Base-by-base conservation (phyloP, 2,113 vertebrate genomes). In the Anser brachyrhynchus region DNA sequence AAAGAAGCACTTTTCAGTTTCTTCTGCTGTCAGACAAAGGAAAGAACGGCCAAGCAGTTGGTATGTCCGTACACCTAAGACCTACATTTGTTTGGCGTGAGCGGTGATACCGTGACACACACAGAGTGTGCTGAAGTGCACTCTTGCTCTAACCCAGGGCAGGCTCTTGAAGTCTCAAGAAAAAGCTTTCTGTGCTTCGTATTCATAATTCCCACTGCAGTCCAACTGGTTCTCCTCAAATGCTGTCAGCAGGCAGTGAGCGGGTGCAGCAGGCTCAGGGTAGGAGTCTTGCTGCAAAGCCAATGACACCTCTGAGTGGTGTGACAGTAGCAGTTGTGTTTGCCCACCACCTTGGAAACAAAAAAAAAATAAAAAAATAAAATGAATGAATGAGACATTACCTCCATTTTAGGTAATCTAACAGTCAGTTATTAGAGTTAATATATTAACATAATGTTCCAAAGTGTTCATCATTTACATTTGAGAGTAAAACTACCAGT, bases 301-400 rank as follows among this genome's bases (percentile, higher is more conserved):
- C 29, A 37, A 2, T 54, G 51, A 49, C 29, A 70, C 2, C 4
- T 5, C 31, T 0, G 1, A 69, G 46, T 6, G 0, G 14, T 9
- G 11, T 20, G 7, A 58, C 33, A 65, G 49, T 13, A 33, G 14
- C 41, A 74, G 29, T 8, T 74, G 23, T 23, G 33, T 25, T 91
- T 2, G 0, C 6, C 13, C 5, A 41, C n/a, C 10, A 21, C 4
- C n/a, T 71, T n/a, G 70, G 73, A 75, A 70, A 83, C 21, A 89
- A 64, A 18, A 33, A 58, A 76, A 25, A 10, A 89, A 52, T 35
- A 58, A 71, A 26, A 9, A 89, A 52, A 20, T 25, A 41, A 59
- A 84, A 70, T 28, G 5, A 43, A 65, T 37, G 55, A 31, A 46
- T 55, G 11, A 55, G 31, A 13, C 13, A 57, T 37, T 37, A 52